Evolutionary conservation across 2,888 invertebrate species (phyloP), one percentile per base, ranked within the genome.

Genomic region (Tachina fera): DNA sequence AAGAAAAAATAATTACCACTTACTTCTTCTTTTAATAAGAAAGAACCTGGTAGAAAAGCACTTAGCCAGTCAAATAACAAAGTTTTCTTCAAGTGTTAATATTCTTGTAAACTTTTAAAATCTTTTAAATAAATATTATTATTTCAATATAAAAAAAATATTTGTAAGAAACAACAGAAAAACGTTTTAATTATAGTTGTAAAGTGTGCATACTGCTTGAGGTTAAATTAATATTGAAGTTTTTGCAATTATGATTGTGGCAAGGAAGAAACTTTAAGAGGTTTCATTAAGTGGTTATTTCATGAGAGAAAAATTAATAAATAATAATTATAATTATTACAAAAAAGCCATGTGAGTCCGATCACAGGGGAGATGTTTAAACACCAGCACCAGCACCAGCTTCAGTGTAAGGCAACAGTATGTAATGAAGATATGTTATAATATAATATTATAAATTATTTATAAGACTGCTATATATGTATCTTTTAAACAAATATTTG

Each of bases 21-120:
- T 31, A 31, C 31, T 31, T 31, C 31, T 31, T 31, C 31, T 5
- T 31, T 31, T 31, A 31, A 31, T 31, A 31, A 31, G n/a, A 16
- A 65, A 47, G 13, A 47, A 65, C 47, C 22, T 16, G 22, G 1
- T 47, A 4, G 22, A 65, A 65, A 63, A 43, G 31, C 31, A 31
- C 31, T 31, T 6, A 31, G 31, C 5, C 6, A 31, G 31, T 6
- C 31, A 31, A 31, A 6, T 31, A 31, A 31, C 31, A 31, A 22
- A 31, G 31, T 6, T 31, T 31, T 31, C 6, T 65, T 76, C 31
- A 56, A 77, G 76, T 77, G 76, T 41, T 76, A 67, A 58, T 77
- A 67, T 49, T 14, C 45, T 14, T 63, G 31, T 53, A 13, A 39
- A 56, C 45, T 76, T 56, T 39, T 14, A 65, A 8, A 56, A 76